These are phyloP conservation scores for Cotesia vestalis DNA, from an alignment of 1,140 invertebrate genomes.

Conservation along the genomic window DNA sequence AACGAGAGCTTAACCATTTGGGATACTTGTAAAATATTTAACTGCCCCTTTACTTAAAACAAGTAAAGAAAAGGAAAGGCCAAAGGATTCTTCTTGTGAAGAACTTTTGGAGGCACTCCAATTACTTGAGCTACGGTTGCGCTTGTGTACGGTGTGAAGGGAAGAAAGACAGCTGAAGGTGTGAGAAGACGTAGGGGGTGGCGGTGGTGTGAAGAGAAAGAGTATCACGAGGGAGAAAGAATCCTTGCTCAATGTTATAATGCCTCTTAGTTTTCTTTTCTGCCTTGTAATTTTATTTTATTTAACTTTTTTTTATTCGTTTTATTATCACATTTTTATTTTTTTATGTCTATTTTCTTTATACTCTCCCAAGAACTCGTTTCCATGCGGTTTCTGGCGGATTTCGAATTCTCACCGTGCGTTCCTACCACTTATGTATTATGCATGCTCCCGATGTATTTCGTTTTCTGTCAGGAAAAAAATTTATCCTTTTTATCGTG, in stretches of 20 bases:
- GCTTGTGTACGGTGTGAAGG: neutral
- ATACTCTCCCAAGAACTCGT: constrained; percentile 10
- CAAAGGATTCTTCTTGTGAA: constrained; percentile 29
- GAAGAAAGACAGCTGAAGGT: neutral
- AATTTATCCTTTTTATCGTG: constrained; percentile 4
- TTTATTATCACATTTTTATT: constrained; percentile 1
- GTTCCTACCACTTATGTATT: constrained; percentile 36
- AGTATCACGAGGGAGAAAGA: neutral
- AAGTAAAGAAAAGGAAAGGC: neutral
- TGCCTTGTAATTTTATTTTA: constrained; percentile 5
- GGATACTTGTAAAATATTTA: constrained; percentile 32
- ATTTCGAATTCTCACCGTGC: constrained; percentile 30
- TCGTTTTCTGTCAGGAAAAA: neutral
- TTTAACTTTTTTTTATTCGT: too few species aligned
- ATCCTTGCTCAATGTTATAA: constrained; percentile 16
- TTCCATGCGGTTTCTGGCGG: constrained; percentile 22
- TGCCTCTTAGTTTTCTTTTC: constrained; percentile 3
- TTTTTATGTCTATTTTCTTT: neutral
- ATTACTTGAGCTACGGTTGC: constrained; percentile 22
- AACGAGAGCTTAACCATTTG: constrained; percentile 21
- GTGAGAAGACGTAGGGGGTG: neutral
- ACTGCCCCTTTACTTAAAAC: constrained; percentile 18
- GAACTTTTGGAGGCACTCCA: constrained; percentile 32
- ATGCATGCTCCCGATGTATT: constrained; percentile 34
- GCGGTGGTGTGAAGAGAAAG: neutral